phyloP scores from a whole-genome alignment of 2,888 invertebrate genomes.

The Netelia melanura region DNA sequence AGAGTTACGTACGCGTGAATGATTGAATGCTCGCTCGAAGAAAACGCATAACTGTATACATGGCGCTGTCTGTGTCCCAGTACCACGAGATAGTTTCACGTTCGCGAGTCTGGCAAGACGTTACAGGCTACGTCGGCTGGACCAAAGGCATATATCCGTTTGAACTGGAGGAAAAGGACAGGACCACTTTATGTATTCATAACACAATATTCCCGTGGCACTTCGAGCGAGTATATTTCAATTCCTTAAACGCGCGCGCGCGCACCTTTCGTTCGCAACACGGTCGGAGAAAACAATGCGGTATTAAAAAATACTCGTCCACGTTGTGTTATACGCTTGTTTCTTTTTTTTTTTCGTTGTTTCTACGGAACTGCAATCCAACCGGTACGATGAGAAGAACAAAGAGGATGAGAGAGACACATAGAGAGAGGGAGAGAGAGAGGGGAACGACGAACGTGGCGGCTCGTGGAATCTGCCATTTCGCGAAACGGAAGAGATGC shows the following conservation, averaged over 20 bases:
- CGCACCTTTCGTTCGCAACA: background rate
- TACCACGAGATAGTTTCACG: background rate
- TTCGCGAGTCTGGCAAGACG: too few species aligned
- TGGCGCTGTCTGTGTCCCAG: background rate
- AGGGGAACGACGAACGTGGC: background rate
- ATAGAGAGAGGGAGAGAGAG: background rate
- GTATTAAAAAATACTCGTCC: background rate
- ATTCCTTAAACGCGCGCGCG: background rate
- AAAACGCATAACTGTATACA: constrained; percentile 6
- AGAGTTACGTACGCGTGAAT: constrained; percentile 48
- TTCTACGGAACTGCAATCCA: too few species aligned
- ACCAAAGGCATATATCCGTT: background rate
- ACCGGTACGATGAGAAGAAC: background rate
- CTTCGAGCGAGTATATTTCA: background rate
- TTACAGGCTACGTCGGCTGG: too few species aligned
- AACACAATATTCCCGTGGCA: background rate
- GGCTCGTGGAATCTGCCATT: constrained; percentile 13
- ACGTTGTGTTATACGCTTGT: background rate
- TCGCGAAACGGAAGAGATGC: constrained; percentile 3
- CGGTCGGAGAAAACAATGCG: background rate
- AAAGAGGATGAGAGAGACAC: background rate
- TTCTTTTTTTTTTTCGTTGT: background rate
- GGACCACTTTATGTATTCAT: background rate
- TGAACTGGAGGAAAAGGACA: background rate
- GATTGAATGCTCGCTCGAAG: constrained; percentile 44